Percentiles rank a stretch among this genome's conserved stretches.
Evolutionary conservation across 37 sponge, comb jelly and placozoan species (phyloP).

Genomic region (Haliclona indistincta): DNA sequence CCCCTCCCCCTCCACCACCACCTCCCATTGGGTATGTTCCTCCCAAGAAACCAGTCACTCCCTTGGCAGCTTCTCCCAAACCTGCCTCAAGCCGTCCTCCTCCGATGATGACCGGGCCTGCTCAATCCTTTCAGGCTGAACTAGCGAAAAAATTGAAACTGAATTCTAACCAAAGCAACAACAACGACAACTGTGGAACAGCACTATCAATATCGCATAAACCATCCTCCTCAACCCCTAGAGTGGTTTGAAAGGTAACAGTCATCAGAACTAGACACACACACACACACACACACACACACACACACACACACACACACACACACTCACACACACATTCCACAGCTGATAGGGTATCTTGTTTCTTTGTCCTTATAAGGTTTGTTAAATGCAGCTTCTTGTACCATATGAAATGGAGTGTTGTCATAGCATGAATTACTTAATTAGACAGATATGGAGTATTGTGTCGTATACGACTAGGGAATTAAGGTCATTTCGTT

Average conservation of each 20-base stretch:
- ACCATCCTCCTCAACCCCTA: conserved; percentile 1
- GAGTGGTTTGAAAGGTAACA: not conserved
- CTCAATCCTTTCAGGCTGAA: conserved; percentile 41
- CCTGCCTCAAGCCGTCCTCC: not conserved
- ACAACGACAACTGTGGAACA: not conserved
- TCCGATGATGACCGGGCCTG: no score
- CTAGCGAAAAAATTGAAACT: conserved; percentile 37
- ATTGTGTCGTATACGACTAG: no score
- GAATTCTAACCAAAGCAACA: not conserved
- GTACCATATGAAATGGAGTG: not conserved
- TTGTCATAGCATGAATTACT: no score
- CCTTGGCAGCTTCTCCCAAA: conserved; percentile 4
- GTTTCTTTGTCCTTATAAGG: not conserved
- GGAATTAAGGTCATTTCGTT: no score
- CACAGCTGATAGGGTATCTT: not conserved
- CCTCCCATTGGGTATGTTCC: conserved; percentile 41
- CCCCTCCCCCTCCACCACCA: conserved; percentile 54
- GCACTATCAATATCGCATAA: not conserved
- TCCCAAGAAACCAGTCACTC: conserved; percentile 37
- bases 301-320: conserved; percentile 39
- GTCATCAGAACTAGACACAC: not conserved
- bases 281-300: conserved; percentile 25
- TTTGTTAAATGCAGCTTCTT: not conserved
- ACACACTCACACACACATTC: conserved; percentile 38
- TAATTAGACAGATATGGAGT: no score